A percentile compares a stretch with the other conserved stretches of the same genome.
Evolutionary conservation across 2,888 invertebrate species (phyloP).

Genomic region (Taphrorychus bicolor): DNA sequence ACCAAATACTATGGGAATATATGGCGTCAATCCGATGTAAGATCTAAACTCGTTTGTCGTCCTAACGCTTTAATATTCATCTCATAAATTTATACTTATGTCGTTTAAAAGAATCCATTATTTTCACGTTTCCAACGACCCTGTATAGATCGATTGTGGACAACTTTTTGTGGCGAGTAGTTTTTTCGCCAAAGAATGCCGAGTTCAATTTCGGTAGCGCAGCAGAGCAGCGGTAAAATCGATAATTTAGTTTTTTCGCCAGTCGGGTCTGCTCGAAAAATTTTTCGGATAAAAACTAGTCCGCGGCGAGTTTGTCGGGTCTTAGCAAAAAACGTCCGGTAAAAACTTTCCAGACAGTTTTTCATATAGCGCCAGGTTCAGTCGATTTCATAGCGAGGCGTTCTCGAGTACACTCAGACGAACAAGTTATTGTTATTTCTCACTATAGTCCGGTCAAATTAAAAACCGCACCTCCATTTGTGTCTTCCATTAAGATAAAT

Average conservation of each 20-base stretch:
- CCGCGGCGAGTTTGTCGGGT: constrained; percentile 54
- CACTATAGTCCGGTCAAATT: constrained; percentile 34
- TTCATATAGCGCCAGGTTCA: constrained; percentile 55
- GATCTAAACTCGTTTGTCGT: constrained; percentile 1
- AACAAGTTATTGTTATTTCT: constrained; percentile 38
- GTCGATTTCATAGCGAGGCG: constrained; percentile 54
- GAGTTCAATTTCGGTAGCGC: constrained; percentile 53
- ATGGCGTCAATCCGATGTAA: background rate
- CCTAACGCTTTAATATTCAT: constrained; percentile 5
- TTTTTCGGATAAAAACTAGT: constrained; percentile 57
- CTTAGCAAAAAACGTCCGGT: constrained; percentile 52
- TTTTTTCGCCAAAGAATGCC: constrained; percentile 49
- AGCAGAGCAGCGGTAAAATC: constrained; percentile 50
- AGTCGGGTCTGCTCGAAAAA: constrained; percentile 51
- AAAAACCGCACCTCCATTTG: background rate
- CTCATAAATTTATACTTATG: constrained; percentile 10
- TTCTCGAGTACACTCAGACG: constrained; percentile 39
- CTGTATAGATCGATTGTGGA: constrained; percentile 38
- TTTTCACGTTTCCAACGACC: constrained; percentile 23
- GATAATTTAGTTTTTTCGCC: constrained; percentile 54
- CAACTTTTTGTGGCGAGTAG: constrained; percentile 39
- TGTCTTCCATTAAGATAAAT: background rate
- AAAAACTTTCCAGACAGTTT: constrained; percentile 58
- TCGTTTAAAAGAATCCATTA: constrained; percentile 7
- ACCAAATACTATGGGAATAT: background rate